Base-by-base conservation (phyloP, 2,888 invertebrate genomes). In the Drosophila eohydei region DNA sequence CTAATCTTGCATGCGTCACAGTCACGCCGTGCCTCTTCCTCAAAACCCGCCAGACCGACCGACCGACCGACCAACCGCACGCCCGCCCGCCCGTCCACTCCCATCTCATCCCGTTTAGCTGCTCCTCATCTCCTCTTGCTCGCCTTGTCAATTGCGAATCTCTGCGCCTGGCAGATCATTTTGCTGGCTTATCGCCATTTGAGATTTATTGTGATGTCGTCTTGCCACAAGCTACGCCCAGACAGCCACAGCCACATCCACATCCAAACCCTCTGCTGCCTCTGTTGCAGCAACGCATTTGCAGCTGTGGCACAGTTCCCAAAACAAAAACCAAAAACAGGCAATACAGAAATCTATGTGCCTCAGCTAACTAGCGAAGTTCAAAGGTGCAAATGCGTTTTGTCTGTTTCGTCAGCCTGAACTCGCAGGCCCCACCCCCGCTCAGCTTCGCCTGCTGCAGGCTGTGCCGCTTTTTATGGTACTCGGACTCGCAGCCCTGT, bases 301-400 rank as follows among this genome's bases (percentile, higher is more conserved):
- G 40, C 56, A 62, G 56, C 64, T 80, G 52, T 79, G 82, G 75
- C 83, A 76, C 66, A 80, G 83, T 80, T 80, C 64, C 82, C 56
- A 21, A 34, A 21, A 12, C 6, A 16, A 16, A 9, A n/a, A 16
- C n/a, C 4, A n/a, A 40, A 28, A 9, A 43, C 59, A 21, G 14
- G 8, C 50, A 32, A 36, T 26, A 26, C 52, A 21, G 21, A 54
- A 38, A 54, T 54, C 65, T 50, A 40, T 64, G 40, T 11, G 30
- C 21, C 67, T 21, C 68, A 59, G 36, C 63, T 57, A 80, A 65
- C 76, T 72, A 63, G 52, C 76, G 57, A 82, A 88, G 83, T 84
- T 84, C 83, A 84, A 84, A 89, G 88, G 83, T 84, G 83, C 89
- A 89, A 89, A 89, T 88, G 83, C 89, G 89, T 86, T 86, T 79